phyloP scores from a whole-genome alignment of 2,113 vertebrate species.

The Equus przewalskii region DNA sequence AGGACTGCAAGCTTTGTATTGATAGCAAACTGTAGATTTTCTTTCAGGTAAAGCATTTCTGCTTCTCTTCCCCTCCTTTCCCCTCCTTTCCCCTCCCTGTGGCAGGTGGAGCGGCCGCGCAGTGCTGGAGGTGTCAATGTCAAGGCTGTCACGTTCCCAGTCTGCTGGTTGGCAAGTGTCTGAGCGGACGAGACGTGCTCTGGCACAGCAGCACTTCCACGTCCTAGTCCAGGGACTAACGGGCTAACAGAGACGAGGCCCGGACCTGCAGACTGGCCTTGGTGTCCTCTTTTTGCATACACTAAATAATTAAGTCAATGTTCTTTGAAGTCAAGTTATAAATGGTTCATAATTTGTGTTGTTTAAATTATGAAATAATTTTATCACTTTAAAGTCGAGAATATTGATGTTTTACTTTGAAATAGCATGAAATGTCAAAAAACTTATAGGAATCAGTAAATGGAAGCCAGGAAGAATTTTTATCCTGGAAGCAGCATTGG shows the following conservation, averaged over 20 bases:
- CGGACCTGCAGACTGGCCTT: not conserved
- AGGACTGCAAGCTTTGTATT: not conserved
- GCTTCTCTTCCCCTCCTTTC: not conserved
- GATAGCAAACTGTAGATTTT: not conserved
- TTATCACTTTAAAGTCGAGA: slow-evolving; percentile 12
- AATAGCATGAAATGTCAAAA: not conserved
- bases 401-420: not conserved
- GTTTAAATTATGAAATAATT: not conserved
- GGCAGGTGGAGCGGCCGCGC: rapidly evolving
- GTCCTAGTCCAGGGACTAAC: too few species aligned
- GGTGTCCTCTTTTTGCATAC: not conserved
- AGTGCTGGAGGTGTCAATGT: rapidly evolving
- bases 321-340: slow-evolving; percentile 16
- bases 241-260: not conserved
- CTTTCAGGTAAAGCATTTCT: not conserved
- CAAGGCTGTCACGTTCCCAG: not conserved
- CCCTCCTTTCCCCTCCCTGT: not conserved
- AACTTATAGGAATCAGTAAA: not conserved
- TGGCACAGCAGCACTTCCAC: not conserved
- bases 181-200: too few species aligned
- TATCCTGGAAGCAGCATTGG: not conserved
- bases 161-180: rapidly evolving
- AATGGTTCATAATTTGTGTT: slow-evolving; percentile 12
- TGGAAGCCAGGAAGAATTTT: not conserved
- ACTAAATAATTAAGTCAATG: not conserved